phyloP scores from a whole-genome alignment of 2,113 vertebrate genomes.

The Vidua macroura region DNA sequence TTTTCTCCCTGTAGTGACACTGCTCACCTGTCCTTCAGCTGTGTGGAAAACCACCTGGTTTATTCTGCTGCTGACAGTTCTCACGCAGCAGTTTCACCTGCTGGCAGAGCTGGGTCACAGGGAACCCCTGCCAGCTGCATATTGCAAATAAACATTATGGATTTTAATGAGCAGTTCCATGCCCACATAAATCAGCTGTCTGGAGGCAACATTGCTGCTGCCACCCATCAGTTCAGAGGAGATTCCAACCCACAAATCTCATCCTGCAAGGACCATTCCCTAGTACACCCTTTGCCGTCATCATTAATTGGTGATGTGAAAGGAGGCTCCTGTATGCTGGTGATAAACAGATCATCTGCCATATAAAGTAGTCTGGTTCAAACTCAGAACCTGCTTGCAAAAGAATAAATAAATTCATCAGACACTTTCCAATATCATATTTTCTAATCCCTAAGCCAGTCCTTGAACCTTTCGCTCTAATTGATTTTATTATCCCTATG shows the following conservation, averaged over 20 bases:
- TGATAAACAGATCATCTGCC: neutral
- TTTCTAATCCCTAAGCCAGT: neutral
- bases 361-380: neutral
- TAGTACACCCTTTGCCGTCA: neutral
- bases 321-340: neutral
- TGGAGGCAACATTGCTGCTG: neutral
- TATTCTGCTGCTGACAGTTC: neutral
- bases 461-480: neutral
- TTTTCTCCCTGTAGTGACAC: neutral
- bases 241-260: neutral
- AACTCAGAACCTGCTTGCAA: neutral
- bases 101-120: neutral
- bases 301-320: neutral
- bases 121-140: neutral
- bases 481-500: neutral
- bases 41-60: neutral
- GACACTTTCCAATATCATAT: neutral
- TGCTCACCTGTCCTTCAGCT: neutral
- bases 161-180: neutral
- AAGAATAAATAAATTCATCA: neutral
- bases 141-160: neutral
- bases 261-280: neutral
- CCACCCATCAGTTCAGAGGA: neutral
- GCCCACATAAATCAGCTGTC: neutral
- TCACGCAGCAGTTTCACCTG: neutral